These are phyloP conservation scores for Sphaerodactylus townsendi DNA, from an alignment of 2,113 vertebrate genomes.

Conservation along the genomic window DNA sequence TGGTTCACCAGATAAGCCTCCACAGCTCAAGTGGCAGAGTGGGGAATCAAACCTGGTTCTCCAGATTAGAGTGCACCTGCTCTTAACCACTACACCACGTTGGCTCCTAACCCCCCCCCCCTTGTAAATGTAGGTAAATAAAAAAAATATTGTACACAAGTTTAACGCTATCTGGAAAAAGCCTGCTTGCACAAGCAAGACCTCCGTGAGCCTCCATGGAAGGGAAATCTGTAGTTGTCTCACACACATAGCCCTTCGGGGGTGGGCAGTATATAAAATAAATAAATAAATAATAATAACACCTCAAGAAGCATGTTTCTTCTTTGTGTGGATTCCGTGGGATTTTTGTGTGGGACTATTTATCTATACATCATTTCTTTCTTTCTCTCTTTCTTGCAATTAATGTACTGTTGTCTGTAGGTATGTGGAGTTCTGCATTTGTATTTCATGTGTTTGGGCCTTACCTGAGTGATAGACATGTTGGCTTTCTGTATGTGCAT, in stretches of 20 bases:
- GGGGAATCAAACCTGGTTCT: too few species aligned
- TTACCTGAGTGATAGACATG: not conserved
- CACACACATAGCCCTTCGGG: too few species aligned
- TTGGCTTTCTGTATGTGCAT: not conserved
- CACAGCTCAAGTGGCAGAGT: too few species aligned
- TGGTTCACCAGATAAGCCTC: too few species aligned
- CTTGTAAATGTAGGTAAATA: not conserved
- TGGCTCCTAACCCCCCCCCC: too few species aligned
- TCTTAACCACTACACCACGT: too few species aligned
- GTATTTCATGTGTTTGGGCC: not conserved
- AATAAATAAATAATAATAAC: too few species aligned
- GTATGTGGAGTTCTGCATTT: not conserved
- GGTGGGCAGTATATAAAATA: too few species aligned
- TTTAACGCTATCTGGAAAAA: not conserved
- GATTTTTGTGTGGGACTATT: not conserved
- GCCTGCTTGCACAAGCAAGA: not conserved
- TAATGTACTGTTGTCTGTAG: not conserved
- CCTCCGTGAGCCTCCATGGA: not conserved
- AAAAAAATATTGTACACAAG: not conserved
- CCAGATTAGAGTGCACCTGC: too few species aligned
- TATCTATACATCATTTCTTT: not conserved
- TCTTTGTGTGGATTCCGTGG: too few species aligned
- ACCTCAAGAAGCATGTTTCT: not conserved
- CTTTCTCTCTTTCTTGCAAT: not conserved
- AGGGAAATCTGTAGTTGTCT: not conserved